Base-by-base conservation (phyloP, 1,140 invertebrate species). In the Glossosoma conforme region DNA sequence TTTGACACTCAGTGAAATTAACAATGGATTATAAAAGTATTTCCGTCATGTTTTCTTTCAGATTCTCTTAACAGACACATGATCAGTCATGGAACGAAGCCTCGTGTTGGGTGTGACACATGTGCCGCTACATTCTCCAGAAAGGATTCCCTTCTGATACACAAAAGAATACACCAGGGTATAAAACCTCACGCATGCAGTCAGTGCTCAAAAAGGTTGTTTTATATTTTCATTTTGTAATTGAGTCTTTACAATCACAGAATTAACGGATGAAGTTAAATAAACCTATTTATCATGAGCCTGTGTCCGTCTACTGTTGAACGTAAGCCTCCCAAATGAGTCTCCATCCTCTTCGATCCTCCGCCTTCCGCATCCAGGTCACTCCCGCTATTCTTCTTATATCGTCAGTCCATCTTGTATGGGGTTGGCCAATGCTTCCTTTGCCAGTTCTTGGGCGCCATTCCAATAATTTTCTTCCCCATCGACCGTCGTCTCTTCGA, bases 121-220 rank as follows among this genome's bases (percentile, higher is more conserved):
- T 49, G 46, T 41, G 46, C 36, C 10, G 22, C 38, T 11, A 1
- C 35, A 30, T 49, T 49, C 32, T 49, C 37, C 22, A 49, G 46
- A 42, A 41, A 41, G 25, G 46, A 49, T 28, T 28, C 46, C n/a
- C 20, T 49, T 19, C 40, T n/a, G 24, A 33, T n/a, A 10, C 46
- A 49, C 32, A 19, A 15, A 10, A 41, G 41, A 3, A 30, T 40
- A 20, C 46, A 49, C 21, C 25, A 40, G 2, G 37, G 37, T 3
- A 30, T 49, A 14, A 49, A 49, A 41, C 36, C 36, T n/a, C 11
- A 49, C 2, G 28, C 24, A 11, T 49, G 46, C 24, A 24, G 36
- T n/a, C 46, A 49, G 25, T 49, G 46, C 15, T 17, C 22, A 13
- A 49, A 49, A 36, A 41, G 24, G 46, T 49, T 30, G 4, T 21